Base-by-base conservation (phyloP, 2,113 vertebrate genomes). In the Todiramphus saurophagus region DNA sequence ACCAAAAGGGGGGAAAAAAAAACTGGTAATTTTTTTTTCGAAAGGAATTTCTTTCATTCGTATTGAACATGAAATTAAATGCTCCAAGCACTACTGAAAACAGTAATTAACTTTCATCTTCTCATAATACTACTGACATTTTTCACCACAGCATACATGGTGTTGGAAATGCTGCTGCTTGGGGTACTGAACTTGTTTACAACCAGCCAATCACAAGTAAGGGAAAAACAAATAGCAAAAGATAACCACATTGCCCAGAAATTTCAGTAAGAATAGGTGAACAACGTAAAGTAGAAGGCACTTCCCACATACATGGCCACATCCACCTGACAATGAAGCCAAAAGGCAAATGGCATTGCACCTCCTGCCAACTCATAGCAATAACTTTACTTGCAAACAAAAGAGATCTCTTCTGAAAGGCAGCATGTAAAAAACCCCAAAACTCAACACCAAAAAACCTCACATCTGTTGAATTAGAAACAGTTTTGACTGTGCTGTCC, bases 1-100 rank as follows among this genome's bases (percentile, higher is more conserved):
- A 91, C 69, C 69, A 64, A 51, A 58, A 62, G 87, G 39, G 90
- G 90, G 17, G 92, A 31, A 59, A 83, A 87, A 93, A 93, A 33
- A 64, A 81, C 78, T 31, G 4, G 7, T 14, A 91, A 76, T 23
- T 31, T 58, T 51, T 74, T 90, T 62, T 87, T 25, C 82, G 63
- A 89, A 96, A 95, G 62, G 39, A 78, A 43, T 91, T 95, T 94
- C 73, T 96, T 93, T 94, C 62, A 67, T 85, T 81, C 51, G 23
- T 75, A 69, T 53, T 2, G 3, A 95, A 90, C 37, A 76, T 35
- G 63, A 90, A 88, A 96, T 94, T 88, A 91, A 97, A 94, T 5
- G 7, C 66, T 93, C 80, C 46, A 70, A 68, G 56, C 31, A 91
- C 35, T 62, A 60, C 50, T 78, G 60, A 96, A 96, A 96, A 82